Evolutionary conservation across 2,113 vertebrate species (phyloP).

Genomic region (Clupea harengus): DNA sequence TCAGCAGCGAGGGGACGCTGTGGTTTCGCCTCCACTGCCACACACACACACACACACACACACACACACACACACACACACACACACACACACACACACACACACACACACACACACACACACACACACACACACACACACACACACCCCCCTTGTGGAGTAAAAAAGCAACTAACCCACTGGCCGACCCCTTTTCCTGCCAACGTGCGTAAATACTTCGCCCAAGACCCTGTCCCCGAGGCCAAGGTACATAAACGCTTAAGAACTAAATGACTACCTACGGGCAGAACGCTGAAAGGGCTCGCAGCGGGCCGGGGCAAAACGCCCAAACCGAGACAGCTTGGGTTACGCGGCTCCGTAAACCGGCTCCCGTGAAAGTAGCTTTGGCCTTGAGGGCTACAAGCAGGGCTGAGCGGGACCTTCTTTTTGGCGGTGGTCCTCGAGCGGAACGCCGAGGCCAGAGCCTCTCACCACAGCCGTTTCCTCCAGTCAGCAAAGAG

Average conservation of each 20-base stretch:
- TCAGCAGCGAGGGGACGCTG: not conserved
- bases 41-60: constrained; percentile 14
- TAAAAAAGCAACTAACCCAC: not conserved
- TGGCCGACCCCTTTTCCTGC: not conserved
- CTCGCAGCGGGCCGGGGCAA: not conserved
- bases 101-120: not conserved
- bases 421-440: not conserved
- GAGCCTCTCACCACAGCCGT: not conserved
- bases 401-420: not conserved
- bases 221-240: not conserved
- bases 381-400: not conserved
- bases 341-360: not conserved
- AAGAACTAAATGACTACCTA: constrained; percentile 5
- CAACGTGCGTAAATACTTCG: not conserved
- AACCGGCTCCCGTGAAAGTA: not conserved
- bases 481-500: not conserved
- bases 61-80: not conserved
- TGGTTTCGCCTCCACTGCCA: not conserved
- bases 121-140: constrained; percentile 9
- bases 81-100: not conserved
- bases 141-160: not conserved
- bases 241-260: constrained; percentile 20
- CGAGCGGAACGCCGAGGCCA: not conserved
- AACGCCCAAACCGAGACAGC: not conserved
- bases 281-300: not conserved